Evolutionary conservation across 2,888 invertebrate species (phyloP).

Genomic region (Pterobdella sp.): DNA sequence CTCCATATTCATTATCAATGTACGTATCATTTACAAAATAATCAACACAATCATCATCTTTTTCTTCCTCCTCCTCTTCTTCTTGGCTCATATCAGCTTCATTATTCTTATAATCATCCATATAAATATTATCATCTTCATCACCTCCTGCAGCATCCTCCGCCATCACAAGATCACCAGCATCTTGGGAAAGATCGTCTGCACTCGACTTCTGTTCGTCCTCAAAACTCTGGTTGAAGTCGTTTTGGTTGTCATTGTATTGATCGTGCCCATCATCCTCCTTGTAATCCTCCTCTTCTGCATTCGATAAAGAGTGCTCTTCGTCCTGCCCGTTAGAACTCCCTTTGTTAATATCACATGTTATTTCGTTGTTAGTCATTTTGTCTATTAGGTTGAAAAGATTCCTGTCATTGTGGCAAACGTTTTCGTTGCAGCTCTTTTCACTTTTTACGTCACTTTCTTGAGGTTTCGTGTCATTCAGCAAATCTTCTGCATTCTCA

Average conservation of each 20-base stretch:
- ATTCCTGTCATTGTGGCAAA: too few relatives aligned
- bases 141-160: not conserved
- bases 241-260: not conserved
- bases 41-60: not conserved
- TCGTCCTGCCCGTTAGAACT: too few relatives aligned
- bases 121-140: constrained; percentile 1
- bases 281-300: not conserved
- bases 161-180: not conserved
- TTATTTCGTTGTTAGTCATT: too few relatives aligned
- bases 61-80: not conserved
- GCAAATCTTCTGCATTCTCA: not conserved
- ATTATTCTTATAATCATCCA: not conserved
- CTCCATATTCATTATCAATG: not conserved
- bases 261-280: not conserved
- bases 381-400: too few relatives aligned
- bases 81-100: not conserved
- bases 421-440: too few relatives aligned
- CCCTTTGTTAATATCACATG: too few relatives aligned
- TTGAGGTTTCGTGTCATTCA: too few relatives aligned
- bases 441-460: too few relatives aligned
- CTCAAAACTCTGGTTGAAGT: not conserved
- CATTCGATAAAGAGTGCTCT: not conserved
- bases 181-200: not conserved
- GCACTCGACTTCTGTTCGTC: not conserved
- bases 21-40: not conserved